These are phyloP conservation scores for Phoebastria nigripes DNA, from an alignment of 2,797 vertebrate genomes.

Conservation along the genomic window DNA sequence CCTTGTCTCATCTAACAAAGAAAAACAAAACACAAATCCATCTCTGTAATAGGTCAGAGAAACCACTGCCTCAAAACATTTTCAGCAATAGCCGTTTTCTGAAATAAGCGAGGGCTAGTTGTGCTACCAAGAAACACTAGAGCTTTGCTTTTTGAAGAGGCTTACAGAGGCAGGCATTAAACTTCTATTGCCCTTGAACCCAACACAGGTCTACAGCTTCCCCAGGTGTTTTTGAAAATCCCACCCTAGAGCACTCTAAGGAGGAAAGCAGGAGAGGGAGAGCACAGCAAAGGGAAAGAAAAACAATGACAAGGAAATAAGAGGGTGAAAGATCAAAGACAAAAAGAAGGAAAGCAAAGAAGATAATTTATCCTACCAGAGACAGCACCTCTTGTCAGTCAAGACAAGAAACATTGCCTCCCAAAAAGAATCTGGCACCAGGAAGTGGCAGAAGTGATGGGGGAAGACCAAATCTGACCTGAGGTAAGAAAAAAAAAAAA, in stretches of 20 bases:
- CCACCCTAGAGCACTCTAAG: background rate
- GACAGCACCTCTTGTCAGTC: slow-evolving; percentile 67
- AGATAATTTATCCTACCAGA: slow-evolving; percentile 54
- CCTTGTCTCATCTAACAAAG: background rate
- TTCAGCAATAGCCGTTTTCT: background rate
- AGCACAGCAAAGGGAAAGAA: background rate
- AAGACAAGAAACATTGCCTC: slow-evolving; percentile 66
- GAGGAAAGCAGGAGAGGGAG: background rate
- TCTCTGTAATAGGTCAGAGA: background rate
- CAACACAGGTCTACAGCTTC: background rate
- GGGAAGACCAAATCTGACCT: slow-evolving; percentile 56
- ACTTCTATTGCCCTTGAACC: background rate
- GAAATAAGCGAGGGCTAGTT: fast-evolving
- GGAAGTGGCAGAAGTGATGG: slow-evolving; percentile 48
- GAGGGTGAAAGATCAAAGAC: background rate
- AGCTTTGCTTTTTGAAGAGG: background rate
- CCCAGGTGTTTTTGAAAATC: background rate
- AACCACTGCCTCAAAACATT: background rate
- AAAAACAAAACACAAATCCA: background rate
- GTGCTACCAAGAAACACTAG: background rate
- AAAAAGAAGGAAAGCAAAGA: slow-evolving; percentile 30
- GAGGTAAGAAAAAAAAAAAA: slow-evolving; percentile 19
- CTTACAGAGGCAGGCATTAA: background rate
- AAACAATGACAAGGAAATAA: background rate
- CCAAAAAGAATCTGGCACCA: slow-evolving; percentile 56